phyloP scores from a whole-genome alignment of 2,113 vertebrate species.

The Nothobranchius kuhntae region DNA sequence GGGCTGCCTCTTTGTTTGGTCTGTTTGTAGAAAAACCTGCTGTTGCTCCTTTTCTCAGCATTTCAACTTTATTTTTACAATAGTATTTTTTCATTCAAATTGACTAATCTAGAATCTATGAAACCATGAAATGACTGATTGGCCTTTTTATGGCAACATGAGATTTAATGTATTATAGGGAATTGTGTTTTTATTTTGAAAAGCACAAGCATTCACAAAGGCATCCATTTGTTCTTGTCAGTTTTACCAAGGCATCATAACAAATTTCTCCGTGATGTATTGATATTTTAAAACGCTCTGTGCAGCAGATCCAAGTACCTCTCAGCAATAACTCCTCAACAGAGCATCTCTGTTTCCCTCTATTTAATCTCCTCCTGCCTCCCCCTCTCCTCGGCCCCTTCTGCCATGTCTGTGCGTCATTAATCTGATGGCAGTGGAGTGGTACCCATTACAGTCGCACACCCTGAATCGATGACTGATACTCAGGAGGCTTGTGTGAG shows the following conservation, averaged over 20 bases:
- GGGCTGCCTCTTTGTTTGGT: too few relatives aligned
- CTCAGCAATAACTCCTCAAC: slow-evolving; percentile 58
- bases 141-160: background rate
- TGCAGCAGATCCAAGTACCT: slow-evolving; percentile 61
- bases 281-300: slow-evolving; percentile 63
- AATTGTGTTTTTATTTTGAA: slow-evolving; percentile 8
- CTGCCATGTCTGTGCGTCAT: slow-evolving; percentile 64
- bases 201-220: slow-evolving; percentile 16
- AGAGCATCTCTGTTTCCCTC: slow-evolving; percentile 55
- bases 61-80: too few relatives aligned
- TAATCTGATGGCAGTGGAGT: slow-evolving; percentile 69
- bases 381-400: slow-evolving; percentile 32
- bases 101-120: background rate
- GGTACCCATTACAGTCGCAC: slow-evolving; percentile 67
- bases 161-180: slow-evolving; percentile 1
- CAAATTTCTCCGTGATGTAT: slow-evolving; percentile 47
- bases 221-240: slow-evolving; percentile 30
- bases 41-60: too few relatives aligned
- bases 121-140: background rate
- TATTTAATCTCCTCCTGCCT: slow-evolving; percentile 41
- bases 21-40: too few relatives aligned
- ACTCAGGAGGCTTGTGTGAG: slow-evolving; percentile 37
- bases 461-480: slow-evolving; percentile 67
- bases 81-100: too few relatives aligned
- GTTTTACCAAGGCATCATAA: slow-evolving; percentile 40